Conservation (phyloP, 2,113 vertebrate species). For the Chaetura pelagica region DNA sequence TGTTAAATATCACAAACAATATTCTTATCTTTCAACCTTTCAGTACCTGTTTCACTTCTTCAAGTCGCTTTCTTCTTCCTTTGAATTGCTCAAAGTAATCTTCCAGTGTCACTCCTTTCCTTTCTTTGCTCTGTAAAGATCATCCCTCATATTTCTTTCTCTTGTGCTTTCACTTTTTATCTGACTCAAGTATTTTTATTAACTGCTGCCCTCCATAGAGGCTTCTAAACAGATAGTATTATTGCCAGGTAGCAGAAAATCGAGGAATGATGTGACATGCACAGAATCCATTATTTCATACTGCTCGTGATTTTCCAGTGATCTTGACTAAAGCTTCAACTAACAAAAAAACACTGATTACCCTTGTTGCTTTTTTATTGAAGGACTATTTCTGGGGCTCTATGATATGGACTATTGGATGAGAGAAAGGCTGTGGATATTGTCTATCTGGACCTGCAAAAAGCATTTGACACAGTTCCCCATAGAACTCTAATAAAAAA, state of each 20-base stretch:
- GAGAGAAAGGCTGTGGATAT: no score
- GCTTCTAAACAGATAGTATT: not conserved
- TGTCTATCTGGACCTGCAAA: no score
- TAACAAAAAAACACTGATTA: conserved; percentile 1
- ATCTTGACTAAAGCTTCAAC: not conserved
- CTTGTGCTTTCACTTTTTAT: not conserved
- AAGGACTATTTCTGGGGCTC: not conserved
- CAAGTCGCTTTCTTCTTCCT: not conserved
- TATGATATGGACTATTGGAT: not conserved
- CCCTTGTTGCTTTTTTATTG: not conserved
- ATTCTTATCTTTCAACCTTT: not conserved
- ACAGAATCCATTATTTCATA: not conserved
- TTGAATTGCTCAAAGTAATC: not conserved
- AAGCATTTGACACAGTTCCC: no score
- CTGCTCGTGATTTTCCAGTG: not conserved
- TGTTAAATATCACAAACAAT: not conserved
- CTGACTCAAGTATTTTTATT: not conserved
- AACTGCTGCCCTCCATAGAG: not conserved
- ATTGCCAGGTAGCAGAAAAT: not conserved
- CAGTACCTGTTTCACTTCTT: not conserved
- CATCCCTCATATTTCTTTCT: not conserved
- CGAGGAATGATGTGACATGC: not conserved
- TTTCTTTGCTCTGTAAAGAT: not conserved
- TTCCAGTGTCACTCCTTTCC: not conserved
- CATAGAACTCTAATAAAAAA: no score